Evolutionary conservation across 1,140 invertebrate genomes (phyloP), one percentile per base, ranked within the genome.

Genomic region (Euwallacea fornicatus): DNA sequence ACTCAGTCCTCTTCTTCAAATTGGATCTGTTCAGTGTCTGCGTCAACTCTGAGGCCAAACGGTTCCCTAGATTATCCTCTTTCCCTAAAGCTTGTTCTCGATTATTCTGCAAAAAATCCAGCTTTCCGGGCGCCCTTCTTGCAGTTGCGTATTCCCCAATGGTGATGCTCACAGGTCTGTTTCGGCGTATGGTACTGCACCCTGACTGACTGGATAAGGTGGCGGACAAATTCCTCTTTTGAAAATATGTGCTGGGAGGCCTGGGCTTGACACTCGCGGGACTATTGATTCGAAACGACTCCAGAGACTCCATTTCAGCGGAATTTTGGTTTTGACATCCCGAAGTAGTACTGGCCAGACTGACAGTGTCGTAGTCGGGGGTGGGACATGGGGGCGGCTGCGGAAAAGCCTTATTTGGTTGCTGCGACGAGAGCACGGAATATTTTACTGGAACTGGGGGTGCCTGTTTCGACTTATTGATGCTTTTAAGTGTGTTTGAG

Each of bases 21-120:
- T 91, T 90, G 8, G 90, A 91, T 80, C 90, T 85, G 72, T 89
- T 89, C 55, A 92, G 81, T 1, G 90, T 92, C 55, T 90, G 85
- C 16, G 84, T 87, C 66, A 92, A 81, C 83, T 92, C 91, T 64
- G 87, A 88, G 76, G 91, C 89, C 60, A 92, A 81, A 78, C 86
- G 85, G 73, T 85, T 87, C n/a, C 84, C 85, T 41, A 89, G 85
- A 0, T 85, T 82, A 10, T 78, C 82, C 73, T 7, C 83, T 81
- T 69, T 80, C 59, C 46, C 7, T 16, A 42, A 44, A n/a, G 11
- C 15, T 7, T 41, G 53, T 11, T 71, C 66, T 9, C 44, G 21
- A 10, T 84, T 82, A 50, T 82, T 82, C 69, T 85, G 84, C 56
- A 91, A 80, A 78, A 91, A 91, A 66, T 89, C 88, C 72, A 91